phyloP scores from a whole-genome alignment of 2,888 invertebrate genomes.

The Mycalesis mineus region DNA sequence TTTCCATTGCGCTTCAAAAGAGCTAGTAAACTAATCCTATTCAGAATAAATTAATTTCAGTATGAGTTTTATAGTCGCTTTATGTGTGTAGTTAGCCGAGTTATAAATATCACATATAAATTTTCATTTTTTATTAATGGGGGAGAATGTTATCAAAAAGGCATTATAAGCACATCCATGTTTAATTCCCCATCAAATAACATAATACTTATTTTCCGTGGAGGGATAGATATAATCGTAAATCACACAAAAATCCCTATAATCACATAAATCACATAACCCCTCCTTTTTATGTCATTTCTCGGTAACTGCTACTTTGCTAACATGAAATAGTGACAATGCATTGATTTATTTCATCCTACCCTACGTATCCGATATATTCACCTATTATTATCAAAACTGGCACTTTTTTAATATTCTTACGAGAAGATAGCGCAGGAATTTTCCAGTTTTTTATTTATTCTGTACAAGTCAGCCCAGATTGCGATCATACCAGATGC shows the following conservation, averaged over 20 bases:
- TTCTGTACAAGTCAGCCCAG: too few relatives aligned
- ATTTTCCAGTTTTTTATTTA: too few relatives aligned
- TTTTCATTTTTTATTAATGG: neutral
- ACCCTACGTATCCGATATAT: too few relatives aligned
- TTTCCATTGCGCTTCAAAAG: too few relatives aligned
- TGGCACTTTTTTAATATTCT: too few relatives aligned
- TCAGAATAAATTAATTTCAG: too few relatives aligned
- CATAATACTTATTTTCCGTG: slow-evolving; percentile 19
- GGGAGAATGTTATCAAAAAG: neutral
- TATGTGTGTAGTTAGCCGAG: neutral
- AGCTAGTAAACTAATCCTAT: too few relatives aligned
- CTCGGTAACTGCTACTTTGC: slow-evolving; percentile 11
- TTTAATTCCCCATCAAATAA: neutral
- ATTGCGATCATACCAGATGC: too few relatives aligned
- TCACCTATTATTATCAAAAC: too few relatives aligned
- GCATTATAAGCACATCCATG: neutral
- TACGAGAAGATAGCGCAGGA: too few relatives aligned
- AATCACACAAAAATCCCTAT: slow-evolving; percentile 29
- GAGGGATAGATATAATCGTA: slow-evolving; percentile 16
- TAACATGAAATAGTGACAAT: slow-evolving; percentile 15
- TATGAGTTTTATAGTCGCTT: too few relatives aligned
- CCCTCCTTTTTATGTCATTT: slow-evolving; percentile 31
- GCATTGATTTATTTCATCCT: slow-evolving; percentile 15
- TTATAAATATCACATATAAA: neutral
- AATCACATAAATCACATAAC: slow-evolving; percentile 27